phyloP scores from a whole-genome alignment of 2,113 vertebrate species.

The Anarhynchus alexandrinus region DNA sequence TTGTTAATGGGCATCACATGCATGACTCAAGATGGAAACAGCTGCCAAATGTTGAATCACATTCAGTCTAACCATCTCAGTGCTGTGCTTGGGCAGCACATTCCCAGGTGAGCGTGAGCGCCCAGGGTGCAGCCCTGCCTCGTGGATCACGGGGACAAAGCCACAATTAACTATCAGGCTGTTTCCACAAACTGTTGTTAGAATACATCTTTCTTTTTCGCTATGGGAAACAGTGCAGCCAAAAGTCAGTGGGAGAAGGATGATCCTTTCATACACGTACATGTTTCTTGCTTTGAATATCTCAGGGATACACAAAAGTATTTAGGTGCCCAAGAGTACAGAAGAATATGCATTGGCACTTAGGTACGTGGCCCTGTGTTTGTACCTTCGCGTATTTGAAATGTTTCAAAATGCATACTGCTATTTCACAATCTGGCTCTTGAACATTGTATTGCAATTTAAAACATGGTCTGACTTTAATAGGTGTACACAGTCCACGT shows the following conservation, averaged over 20 bases:
- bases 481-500: fast-evolving
- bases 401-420: background rate
- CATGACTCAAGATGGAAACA: background rate
- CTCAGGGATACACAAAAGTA: fast-evolving
- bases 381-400: background rate
- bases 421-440: background rate
- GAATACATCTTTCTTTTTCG: fast-evolving
- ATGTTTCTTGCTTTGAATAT: background rate
- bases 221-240: background rate
- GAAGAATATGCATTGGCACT: background rate
- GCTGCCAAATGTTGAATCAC: background rate
- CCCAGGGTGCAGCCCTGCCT: fast-evolving
- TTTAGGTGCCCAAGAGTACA: background rate
- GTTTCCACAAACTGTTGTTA: background rate
- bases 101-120: background rate
- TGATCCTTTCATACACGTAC: background rate
- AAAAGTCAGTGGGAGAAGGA: background rate
- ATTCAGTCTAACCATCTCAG: background rate
- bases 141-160: background rate
- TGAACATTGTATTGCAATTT: fast-evolving
- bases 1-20: background rate
- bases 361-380: fast-evolving
- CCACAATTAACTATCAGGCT: background rate
- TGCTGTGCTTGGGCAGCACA: fast-evolving
- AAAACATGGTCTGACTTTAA: background rate